Conservation (phyloP, 2,888 invertebrate species). For the Cheilosia urbana region DNA sequence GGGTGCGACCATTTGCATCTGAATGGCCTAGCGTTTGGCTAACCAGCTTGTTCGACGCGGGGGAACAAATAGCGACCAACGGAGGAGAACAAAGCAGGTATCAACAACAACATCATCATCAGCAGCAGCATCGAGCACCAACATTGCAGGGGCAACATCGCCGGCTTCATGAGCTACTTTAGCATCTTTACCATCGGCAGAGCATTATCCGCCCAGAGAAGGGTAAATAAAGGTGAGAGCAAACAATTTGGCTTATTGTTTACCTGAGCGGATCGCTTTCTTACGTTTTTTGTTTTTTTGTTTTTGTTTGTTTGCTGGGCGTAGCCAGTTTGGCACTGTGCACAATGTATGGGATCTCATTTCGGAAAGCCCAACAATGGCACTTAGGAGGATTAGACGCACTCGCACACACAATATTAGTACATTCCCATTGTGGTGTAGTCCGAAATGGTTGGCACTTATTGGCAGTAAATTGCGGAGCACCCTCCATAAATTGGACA, state of each 20-base stretch:
- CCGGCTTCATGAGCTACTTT: slow-evolving; percentile 37
- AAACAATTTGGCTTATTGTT: slow-evolving; percentile 65
- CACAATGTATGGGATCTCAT: slow-evolving; percentile 47
- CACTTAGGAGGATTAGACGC: slow-evolving; percentile 67
- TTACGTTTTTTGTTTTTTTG: slow-evolving; percentile 2
- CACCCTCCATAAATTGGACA: slow-evolving; percentile 51
- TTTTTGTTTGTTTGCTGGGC: slow-evolving; percentile 41
- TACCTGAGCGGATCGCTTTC: slow-evolving; percentile 54
- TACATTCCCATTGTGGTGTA: slow-evolving; percentile 40
- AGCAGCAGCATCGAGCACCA: slow-evolving; percentile 1
- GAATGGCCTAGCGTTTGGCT: slow-evolving; percentile 48
- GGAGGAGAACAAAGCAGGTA: slow-evolving; percentile 68
- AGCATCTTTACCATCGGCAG: slow-evolving; percentile 26
- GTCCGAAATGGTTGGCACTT: slow-evolving; percentile 51
- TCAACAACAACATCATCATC: slow-evolving; percentile 56
- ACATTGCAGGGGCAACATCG: slow-evolving; percentile 8
- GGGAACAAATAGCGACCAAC: slow-evolving; percentile 56
- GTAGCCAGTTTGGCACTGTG: slow-evolving; percentile 64
- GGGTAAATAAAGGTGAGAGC: slow-evolving; percentile 71
- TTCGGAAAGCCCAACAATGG: slow-evolving; percentile 47
- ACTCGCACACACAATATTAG: slow-evolving; percentile 43
- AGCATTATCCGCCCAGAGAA: slow-evolving; percentile 52
- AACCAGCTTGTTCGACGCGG: slow-evolving; percentile 32
- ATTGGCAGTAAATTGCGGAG: slow-evolving; percentile 59
- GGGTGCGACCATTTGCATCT: slow-evolving; percentile 65